phyloP scores from a whole-genome alignment of 2,888 invertebrate species.

The Carabus problematicus region DNA sequence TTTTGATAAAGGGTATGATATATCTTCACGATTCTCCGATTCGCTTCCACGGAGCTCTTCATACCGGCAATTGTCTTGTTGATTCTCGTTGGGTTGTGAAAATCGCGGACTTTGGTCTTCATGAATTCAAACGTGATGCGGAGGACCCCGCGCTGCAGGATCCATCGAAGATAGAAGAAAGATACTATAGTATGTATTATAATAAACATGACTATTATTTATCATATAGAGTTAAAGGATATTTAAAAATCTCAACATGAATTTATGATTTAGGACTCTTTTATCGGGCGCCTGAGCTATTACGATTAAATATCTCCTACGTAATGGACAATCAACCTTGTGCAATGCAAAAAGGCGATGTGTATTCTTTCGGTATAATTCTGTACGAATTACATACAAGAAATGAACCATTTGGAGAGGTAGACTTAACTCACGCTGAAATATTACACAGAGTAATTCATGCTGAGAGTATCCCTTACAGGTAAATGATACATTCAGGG shows the following conservation, averaged over 20 bases:
- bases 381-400: conserved; percentile 88
- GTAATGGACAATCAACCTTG: conserved; percentile 50
- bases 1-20: conserved; percentile 76
- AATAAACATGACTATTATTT: conserved; percentile 6
- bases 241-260: background rate
- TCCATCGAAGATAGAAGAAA: conserved; percentile 66
- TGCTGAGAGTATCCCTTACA: conserved; percentile 42
- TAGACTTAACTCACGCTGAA: conserved; percentile 71
- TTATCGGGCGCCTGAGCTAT: conserved; percentile 82
- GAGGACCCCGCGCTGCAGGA: conserved; percentile 68
- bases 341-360: conserved; percentile 80
- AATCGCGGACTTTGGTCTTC: conserved; percentile 88
- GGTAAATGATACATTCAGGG: too few relatives aligned
- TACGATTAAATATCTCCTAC: conserved; percentile 62
- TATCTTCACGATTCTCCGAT: conserved; percentile 89
- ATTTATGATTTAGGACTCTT: conserved; percentile 67
- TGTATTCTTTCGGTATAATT: conserved; percentile 87
- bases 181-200: conserved; percentile 71
- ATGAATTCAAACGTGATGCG: conserved; percentile 82
- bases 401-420: conserved; percentile 83
- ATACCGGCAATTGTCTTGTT: conserved; percentile 91
- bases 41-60: conserved; percentile 85
- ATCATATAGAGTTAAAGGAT: conserved; percentile 8
- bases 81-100: conserved; percentile 96
- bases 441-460: conserved; percentile 66